Evolutionary conservation across 2,797 vertebrate species (phyloP).

Genomic region (Perodicticus potto): DNA sequence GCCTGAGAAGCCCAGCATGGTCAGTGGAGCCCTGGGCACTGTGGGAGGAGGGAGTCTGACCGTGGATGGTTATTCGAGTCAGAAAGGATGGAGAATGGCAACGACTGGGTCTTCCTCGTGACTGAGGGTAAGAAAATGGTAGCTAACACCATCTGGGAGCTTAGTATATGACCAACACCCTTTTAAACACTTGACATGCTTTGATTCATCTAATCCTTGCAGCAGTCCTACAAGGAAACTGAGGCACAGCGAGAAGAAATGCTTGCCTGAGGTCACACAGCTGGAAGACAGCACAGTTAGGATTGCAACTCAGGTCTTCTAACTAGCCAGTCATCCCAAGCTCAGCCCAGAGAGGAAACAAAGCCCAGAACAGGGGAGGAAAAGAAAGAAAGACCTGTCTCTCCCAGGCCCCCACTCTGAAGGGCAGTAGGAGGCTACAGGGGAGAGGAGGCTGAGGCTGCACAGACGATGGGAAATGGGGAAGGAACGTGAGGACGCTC

Average conservation of each 20-base stretch:
- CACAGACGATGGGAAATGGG: not conserved
- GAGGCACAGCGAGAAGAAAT: not conserved
- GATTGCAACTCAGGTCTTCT: not conserved
- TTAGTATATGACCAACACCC: not conserved
- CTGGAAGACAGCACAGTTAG: not conserved
- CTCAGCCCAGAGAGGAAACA: not conserved
- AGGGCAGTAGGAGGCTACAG: not conserved
- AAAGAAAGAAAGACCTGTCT: not conserved
- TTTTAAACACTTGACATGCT: not conserved
- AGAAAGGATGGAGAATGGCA: not conserved
- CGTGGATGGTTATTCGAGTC: no score
- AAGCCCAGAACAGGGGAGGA: not conserved
- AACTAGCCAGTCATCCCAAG: not conserved
- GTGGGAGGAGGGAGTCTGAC: not conserved
- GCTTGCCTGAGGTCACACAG: not conserved
- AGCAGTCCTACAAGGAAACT: not conserved
- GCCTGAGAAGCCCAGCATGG: not conserved
- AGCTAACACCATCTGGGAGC: not conserved
- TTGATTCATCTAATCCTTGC: not conserved
- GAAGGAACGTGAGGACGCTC: not conserved
- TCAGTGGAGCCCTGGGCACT: no score
- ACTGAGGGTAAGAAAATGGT: not conserved
- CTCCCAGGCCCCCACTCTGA: no score
- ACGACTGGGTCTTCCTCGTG: not conserved
- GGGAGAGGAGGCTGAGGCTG: not conserved